phyloP scores from a whole-genome alignment of 1,140 invertebrate genomes.

The Penaeus indicus region DNA sequence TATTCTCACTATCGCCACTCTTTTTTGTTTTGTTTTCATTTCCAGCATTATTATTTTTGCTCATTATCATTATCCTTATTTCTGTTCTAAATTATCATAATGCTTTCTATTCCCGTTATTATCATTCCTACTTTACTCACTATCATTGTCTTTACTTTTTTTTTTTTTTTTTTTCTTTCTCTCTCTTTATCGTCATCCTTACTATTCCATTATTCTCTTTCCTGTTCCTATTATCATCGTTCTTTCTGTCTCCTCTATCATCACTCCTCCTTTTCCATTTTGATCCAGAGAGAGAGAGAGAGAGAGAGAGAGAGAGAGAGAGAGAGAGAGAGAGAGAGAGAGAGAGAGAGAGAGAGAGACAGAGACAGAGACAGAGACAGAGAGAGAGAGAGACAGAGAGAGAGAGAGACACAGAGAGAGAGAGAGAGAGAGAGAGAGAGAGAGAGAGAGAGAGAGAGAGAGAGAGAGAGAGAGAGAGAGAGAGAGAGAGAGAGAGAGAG shows the following conservation, averaged over 20 bases:
- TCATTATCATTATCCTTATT: not conserved
- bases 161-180: not conserved
- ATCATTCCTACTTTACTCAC: not conserved
- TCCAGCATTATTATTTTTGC: no score
- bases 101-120: not conserved
- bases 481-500: no score
- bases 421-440: not conserved
- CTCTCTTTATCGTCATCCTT: slow-evolving; percentile 1
- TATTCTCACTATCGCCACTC: no score
- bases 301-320: slow-evolving; percentile 19
- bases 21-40: no score
- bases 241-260: not conserved
- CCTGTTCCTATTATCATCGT: not conserved
- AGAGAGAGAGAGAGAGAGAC: not conserved
- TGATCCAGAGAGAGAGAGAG: no score
- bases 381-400: not conserved
- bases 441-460: not conserved
- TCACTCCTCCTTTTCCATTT: not conserved
- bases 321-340: slow-evolving; percentile 24
- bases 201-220: not conserved
- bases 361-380: not conserved
- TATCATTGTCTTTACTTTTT: not conserved
- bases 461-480: no score
- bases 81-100: not conserved
- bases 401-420: not conserved